A percentile compares a stretch with the other conserved stretches of the same genome.
Conservation (phyloP, 2,797 vertebrate genomes). For the Dendrocincla tyrannina region DNA sequence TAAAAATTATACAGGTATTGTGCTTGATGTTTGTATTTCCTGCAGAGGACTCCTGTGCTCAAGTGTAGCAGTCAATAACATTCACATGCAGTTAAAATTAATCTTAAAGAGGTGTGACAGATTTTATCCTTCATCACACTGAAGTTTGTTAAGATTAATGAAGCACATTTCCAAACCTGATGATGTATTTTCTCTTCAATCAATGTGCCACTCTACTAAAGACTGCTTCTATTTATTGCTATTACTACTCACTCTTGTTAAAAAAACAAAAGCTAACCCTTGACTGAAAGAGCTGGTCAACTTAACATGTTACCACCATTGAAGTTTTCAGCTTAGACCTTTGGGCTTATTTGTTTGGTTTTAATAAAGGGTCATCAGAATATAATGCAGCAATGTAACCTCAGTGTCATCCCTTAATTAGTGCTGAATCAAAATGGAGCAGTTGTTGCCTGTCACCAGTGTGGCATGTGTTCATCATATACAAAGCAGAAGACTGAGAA, state of each 20-base stretch:
- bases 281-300: neutral
- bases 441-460: neutral
- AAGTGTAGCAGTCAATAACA: neutral
- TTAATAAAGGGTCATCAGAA: neutral
- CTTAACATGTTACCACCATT: neutral
- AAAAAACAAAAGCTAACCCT: neutral
- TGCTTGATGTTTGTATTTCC: neutral
- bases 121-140: neutral
- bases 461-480: neutral
- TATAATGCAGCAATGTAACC: neutral
- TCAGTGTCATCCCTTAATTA: neutral
- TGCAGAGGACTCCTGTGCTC: neutral
- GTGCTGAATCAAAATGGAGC: neutral
- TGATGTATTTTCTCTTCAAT: neutral
- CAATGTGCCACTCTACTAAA: neutral
- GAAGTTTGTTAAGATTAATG: neutral
- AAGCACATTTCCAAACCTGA: neutral
- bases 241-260: neutral
- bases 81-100: neutral
- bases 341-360: neutral
- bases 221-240: neutral
- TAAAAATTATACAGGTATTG: neutral
- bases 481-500: neutral
- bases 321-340: neutral
- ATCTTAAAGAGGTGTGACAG: neutral